Percentiles rank a stretch among this genome's conserved stretches.
Evolutionary conservation across 1,140 invertebrate species (phyloP).

Genomic region (Drosophila elegans): DNA sequence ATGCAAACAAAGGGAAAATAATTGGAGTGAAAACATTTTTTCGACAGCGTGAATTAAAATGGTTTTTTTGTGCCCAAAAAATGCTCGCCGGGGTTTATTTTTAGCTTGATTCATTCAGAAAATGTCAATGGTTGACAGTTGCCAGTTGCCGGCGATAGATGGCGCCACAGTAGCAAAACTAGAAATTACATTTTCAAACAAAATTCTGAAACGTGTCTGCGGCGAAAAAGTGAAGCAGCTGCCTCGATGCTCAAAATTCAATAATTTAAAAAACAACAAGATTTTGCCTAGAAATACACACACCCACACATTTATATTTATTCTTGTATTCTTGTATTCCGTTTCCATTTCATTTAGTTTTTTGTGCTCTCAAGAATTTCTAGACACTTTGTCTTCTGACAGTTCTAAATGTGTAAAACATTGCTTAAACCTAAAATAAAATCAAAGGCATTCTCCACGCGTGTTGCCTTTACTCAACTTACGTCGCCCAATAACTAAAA

Average conservation of each 20-base stretch:
- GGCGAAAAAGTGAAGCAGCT: constrained; percentile 16
- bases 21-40: constrained; percentile 49
- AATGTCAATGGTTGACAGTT: constrained; percentile 31
- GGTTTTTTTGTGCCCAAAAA: constrained; percentile 19
- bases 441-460: constrained; percentile 47
- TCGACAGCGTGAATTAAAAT: constrained; percentile 37
- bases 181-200: constrained; percentile 4
- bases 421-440: constrained; percentile 28
- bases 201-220: constrained; percentile 6
- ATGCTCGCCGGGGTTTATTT: constrained; percentile 19
- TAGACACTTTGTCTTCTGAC: constrained; percentile 66
- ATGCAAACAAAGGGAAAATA: constrained; percentile 1
- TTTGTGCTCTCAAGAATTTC: constrained; percentile 15
- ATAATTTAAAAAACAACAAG: constrained; percentile 28
- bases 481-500: constrained; percentile 32
- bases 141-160: constrained; percentile 1
- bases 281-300: constrained; percentile 1
- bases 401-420: constrained; percentile 75
- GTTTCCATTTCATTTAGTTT: constrained; percentile 43
- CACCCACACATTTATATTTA: constrained; percentile 3
- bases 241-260: constrained; percentile 7
- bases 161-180: constrained; percentile 4
- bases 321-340: constrained; percentile 4
- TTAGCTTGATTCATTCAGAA: constrained; percentile 40
- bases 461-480: constrained; percentile 22